Percentiles rank a stretch among this genome's conserved stretches.
Conservation (phyloP, 2,888 invertebrate species). For the Zygogramma bicolorata region DNA sequence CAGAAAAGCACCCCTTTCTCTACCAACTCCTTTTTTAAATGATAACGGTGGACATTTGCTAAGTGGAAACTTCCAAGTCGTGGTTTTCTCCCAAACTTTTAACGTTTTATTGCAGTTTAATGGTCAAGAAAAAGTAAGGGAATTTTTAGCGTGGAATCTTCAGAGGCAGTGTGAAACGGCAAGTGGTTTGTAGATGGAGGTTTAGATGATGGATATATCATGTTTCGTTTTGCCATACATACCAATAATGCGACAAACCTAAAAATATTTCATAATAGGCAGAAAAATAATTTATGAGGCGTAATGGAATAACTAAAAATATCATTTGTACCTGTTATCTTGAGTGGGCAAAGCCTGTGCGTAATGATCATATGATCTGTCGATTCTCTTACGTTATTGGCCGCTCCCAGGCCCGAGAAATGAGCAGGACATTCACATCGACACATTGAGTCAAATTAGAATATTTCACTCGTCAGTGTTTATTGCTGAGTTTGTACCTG, state of each 20-base stretch:
- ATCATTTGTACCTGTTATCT: too few species aligned
- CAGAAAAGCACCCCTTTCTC: slow-evolving; percentile 36
- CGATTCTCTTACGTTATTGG: too few species aligned
- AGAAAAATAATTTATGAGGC: background rate
- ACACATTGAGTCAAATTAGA: too few species aligned
- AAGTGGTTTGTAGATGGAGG: slow-evolving; percentile 26
- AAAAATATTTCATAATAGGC: background rate
- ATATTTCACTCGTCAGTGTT: too few species aligned
- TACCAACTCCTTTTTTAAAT: slow-evolving; percentile 40
- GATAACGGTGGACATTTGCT: slow-evolving; percentile 50
- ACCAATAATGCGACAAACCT: background rate
- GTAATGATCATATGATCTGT: too few species aligned
- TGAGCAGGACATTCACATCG: too few species aligned
- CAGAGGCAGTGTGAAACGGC: slow-evolving; percentile 35
- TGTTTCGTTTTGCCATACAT: background rate
- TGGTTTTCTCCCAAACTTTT: slow-evolving; percentile 51
- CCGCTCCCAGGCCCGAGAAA: too few species aligned
- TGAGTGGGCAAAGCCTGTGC: too few species aligned
- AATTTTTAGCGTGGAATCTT: slow-evolving; percentile 42
- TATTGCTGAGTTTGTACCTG: too few species aligned
- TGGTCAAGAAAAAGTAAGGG: slow-evolving; percentile 44
- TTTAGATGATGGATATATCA: background rate
- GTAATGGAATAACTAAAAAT: too few species aligned
- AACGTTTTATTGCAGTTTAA: slow-evolving; percentile 52
- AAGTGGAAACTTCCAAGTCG: slow-evolving; percentile 51